A percentile compares a stretch with the other conserved stretches of the same genome.
phyloP scores from a whole-genome alignment of 2,888 invertebrate species.

The Drosophila kanekoi region DNA sequence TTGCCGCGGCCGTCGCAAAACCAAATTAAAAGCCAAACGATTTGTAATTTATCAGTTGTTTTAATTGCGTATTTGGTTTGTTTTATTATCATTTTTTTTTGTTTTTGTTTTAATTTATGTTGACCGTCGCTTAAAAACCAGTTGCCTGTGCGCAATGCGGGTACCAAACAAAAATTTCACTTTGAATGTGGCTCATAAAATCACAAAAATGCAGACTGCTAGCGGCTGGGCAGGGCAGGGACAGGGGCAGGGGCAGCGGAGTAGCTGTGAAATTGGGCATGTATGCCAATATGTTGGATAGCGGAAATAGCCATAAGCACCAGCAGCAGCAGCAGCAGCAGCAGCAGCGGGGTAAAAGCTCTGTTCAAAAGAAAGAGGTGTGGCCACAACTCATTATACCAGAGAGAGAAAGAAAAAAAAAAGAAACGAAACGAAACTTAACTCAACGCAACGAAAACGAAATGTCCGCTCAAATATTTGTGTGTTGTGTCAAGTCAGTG shows the following conservation, averaged over 20 bases:
- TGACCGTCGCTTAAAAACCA: slow-evolving; percentile 39
- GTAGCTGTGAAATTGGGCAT: slow-evolving; percentile 60
- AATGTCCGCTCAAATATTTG: slow-evolving; percentile 62
- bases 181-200: slow-evolving; percentile 62
- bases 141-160: slow-evolving; percentile 27
- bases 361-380: slow-evolving; percentile 52
- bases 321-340: slow-evolving; percentile 9
- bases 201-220: slow-evolving; percentile 26
- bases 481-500: slow-evolving; percentile 48
- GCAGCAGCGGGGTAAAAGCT: slow-evolving; percentile 53
- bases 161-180: slow-evolving; percentile 64
- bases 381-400: slow-evolving; percentile 62
- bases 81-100: not conserved
- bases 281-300: slow-evolving; percentile 74
- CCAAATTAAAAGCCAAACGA: slow-evolving; percentile 12
- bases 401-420: slow-evolving; percentile 12
- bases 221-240: not conserved
- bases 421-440: slow-evolving; percentile 24
- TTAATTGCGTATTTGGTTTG: slow-evolving; percentile 17
- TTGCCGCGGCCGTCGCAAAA: slow-evolving; percentile 40
- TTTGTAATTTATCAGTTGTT: slow-evolving; percentile 42
- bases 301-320: slow-evolving; percentile 71
- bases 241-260: not conserved
- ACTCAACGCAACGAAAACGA: slow-evolving; percentile 64
- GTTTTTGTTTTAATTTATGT: slow-evolving; percentile 4